phyloP scores from a whole-genome alignment of 2,113 vertebrate species.

The Nannospalax galili region DNA sequence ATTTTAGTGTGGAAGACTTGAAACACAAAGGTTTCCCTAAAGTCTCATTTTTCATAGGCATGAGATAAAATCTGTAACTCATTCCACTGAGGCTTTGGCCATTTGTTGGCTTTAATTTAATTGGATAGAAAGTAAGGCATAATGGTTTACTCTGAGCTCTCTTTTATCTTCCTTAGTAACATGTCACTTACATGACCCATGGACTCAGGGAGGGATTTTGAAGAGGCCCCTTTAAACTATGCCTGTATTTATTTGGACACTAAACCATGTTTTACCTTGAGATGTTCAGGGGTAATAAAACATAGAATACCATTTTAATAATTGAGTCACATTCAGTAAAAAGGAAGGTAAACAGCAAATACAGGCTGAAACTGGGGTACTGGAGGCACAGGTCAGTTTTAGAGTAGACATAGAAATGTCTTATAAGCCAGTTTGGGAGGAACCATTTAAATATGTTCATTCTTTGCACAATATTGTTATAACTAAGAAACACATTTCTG shows the following conservation, averaged over 20 bases:
- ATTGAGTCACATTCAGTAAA: constrained; percentile 43
- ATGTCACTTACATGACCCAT: constrained; percentile 47
- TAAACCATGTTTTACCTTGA: constrained; percentile 66
- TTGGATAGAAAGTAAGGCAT: constrained; percentile 69
- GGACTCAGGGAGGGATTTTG: background rate
- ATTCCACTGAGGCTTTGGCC: constrained; percentile 42
- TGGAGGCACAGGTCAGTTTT: constrained; percentile 44
- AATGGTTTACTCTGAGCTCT: constrained; percentile 68
- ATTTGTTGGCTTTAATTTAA: constrained; percentile 77
- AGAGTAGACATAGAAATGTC: constrained; percentile 44
- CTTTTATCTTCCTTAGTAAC: constrained; percentile 77
- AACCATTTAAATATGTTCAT: constrained; percentile 36
- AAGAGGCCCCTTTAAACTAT: constrained; percentile 50
- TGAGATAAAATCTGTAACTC: constrained; percentile 72
- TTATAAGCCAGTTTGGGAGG: constrained; percentile 16
- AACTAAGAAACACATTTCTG: background rate
- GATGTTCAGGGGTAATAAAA: constrained; percentile 51
- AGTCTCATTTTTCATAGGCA: constrained; percentile 77
- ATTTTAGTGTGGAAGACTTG: constrained; percentile 66
- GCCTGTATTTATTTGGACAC: background rate
- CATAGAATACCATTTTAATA: constrained; percentile 71
- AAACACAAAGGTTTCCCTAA: constrained; percentile 76
- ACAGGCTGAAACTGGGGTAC: background rate
- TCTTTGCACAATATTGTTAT: background rate
- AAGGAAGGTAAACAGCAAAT: constrained; percentile 62